Evolutionary conservation across 1,140 invertebrate species (phyloP), one percentile per base, ranked within the genome.

Genomic region (Musca domestica): DNA sequence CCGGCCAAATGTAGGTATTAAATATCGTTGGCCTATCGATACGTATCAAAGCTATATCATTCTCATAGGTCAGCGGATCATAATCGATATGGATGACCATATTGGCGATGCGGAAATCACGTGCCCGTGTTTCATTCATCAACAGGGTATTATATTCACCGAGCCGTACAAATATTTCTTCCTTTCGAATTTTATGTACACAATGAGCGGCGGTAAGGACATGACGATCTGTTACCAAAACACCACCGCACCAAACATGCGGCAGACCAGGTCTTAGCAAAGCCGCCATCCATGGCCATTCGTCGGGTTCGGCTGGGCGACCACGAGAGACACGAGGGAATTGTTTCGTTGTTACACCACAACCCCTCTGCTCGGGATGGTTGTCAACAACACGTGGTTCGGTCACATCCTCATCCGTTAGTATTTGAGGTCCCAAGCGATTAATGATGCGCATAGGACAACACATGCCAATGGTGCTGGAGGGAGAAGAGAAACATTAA

Each of bases 261-360:
- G 58, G 73, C 19, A 85, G 76, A 51, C 84, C 83, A 3, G 84
- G 75, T 0, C 86, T 84, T 2, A 90, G 84, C 23, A 92, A 73
- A 2, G 90, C 90, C 0, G 86, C 92, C 86, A 94, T 91, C 92
- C 92, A 94, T 1, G 92, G 92, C 91, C 91, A 94, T 72, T 90
- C 89, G 64, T 87, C 86, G 0, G 88, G 86, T 73, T 88, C 87
- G 0, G 90, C 88, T 0, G 87, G 86, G 54, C 83, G 74, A 0
- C 90, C 88, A 5, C 90, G 89, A 2, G 87, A 83, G 22, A 90
- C 84, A 63, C 86, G 82, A 7, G 82, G 72, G 70, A 81, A 84
- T 47, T 84, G 81, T 71, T 86, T 85, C 0, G 85, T 85, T 71
- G 86, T 88, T 2, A 89, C 81, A 12, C 91, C 91, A 72, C 91